Evolutionary conservation across 2,113 vertebrate species (phyloP).

Genomic region (Perca flavescens): DNA sequence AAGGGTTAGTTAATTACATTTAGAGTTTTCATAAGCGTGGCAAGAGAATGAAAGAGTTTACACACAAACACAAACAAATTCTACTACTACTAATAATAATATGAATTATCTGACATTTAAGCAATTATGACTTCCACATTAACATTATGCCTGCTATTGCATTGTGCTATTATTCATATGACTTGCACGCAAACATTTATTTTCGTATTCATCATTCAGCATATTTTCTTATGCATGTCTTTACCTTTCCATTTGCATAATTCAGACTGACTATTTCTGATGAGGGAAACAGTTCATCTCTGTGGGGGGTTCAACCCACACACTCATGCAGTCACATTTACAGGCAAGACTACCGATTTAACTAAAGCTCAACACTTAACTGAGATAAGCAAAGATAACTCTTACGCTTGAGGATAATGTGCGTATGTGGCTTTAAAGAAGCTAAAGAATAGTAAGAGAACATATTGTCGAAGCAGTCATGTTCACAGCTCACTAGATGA

Average conservation of each 20-base stretch:
- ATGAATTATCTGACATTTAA: slow-evolving; percentile 10
- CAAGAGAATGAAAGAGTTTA: background rate
- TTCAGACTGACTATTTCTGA: slow-evolving; percentile 43
- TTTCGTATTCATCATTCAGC: slow-evolving; percentile 11
- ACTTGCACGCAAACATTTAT: background rate
- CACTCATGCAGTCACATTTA: slow-evolving; percentile 18
- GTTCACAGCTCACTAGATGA: slow-evolving; percentile 7
- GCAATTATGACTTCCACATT: slow-evolving; percentile 13
- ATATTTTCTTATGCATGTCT: slow-evolving; percentile 34
- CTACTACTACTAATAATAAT: too few relatives aligned
- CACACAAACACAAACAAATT: slow-evolving; percentile 15
- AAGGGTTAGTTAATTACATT: slow-evolving; percentile 56
- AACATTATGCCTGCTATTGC: background rate
- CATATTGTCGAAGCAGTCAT: background rate
- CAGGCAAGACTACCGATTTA: slow-evolving; percentile 9
- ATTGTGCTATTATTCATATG: slow-evolving; percentile 23
- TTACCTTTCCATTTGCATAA: slow-evolving; percentile 32
- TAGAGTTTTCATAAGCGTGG: slow-evolving; percentile 11
- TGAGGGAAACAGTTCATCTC: slow-evolving; percentile 28
- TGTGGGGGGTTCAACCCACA: slow-evolving; percentile 37
- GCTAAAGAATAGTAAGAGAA: background rate
- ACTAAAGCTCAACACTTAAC: slow-evolving; percentile 15
- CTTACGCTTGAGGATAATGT: slow-evolving; percentile 3
- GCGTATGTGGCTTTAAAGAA: background rate
- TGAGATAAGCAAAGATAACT: slow-evolving; percentile 1